Base-by-base conservation (phyloP, 2,888 invertebrate species). In the Microchrysa polita region DNA sequence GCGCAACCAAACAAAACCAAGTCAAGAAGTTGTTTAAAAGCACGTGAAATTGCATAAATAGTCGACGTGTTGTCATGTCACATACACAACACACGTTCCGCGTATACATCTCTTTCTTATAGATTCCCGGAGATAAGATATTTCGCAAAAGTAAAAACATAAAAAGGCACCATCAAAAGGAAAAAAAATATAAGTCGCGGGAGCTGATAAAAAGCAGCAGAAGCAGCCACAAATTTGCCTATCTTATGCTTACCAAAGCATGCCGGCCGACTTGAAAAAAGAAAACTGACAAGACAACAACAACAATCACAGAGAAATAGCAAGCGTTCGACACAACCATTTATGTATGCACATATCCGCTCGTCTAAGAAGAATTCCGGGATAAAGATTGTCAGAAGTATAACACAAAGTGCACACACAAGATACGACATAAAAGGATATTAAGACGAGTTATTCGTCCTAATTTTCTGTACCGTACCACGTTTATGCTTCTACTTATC, bases 361-460 rank as follows among this genome's bases (percentile, higher is more conserved):
- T 18, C 48, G 10, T 22, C 65, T 44, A 22, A n/a, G n/a, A 65
- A 65, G 65, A 44, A 48, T 18, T 48, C 20, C 65, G 16, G 48
- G 1, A 65, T 23, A 48, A 65, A 65, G 65, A 65, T 48, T 22
- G 69, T 40, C 42, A 18, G 40, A 69, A 69, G 57, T 18, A 42
- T 22, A 42, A 57, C 34, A 57, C 55, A 67, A 67, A 67, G 1
- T 67, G 53, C 67, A 53, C 53, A 65, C n/a, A n/a, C 67, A 59
- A 65, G 65, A 74, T 20, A 74, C 44, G 67, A 72, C 52, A 34
- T 67, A 74, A 74, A 65, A 52, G 67, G 72, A 74, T 63, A 72
- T 72, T 74, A 74, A 72, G 65, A 48, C 67, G 59, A 74, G 52
- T 74, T 74, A 67, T 72, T 72, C 72, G 72, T 72, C 57, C 74